phyloP scores from a whole-genome alignment of 2,888 invertebrate genomes.

The Exocentrus adspersus region DNA sequence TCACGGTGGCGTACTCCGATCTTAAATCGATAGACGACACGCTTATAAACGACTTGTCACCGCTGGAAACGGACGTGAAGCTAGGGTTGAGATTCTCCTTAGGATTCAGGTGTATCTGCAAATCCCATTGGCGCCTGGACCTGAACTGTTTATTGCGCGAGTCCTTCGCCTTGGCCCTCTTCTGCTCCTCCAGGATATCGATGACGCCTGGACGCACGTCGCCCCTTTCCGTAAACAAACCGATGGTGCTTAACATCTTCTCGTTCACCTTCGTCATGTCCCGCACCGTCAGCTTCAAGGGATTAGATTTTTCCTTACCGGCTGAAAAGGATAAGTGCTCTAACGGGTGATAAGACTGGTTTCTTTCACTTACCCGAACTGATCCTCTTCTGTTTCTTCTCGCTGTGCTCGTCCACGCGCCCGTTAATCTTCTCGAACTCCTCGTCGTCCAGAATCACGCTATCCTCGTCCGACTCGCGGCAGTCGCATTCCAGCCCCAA shows the following conservation, averaged over 20 bases:
- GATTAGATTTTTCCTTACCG: constrained; percentile 30
- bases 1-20: constrained; percentile 25
- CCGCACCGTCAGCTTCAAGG: constrained; percentile 40
- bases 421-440: constrained; percentile 36
- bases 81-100: constrained; percentile 19
- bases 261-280: constrained; percentile 39
- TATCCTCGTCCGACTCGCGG: constrained; percentile 36
- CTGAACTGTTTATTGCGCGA: constrained; percentile 43
- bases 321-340: background rate
- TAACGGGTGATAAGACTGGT: no score
- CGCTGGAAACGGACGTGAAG: constrained; percentile 22
- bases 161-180: constrained; percentile 33
- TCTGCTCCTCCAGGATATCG: constrained; percentile 41
- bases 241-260: constrained; percentile 41
- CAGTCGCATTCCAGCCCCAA: background rate
- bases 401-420: background rate
- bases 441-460: constrained; percentile 42
- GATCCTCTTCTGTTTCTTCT: background rate
- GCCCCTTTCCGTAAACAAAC: constrained; percentile 44
- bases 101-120: constrained; percentile 39
- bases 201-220: constrained; percentile 44
- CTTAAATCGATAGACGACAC: constrained; percentile 26
- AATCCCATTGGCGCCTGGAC: constrained; percentile 40
- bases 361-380: constrained; percentile 4
- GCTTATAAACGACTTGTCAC: constrained; percentile 31